Evolutionary conservation across 2,113 vertebrate species (phyloP), one percentile per base, ranked within the genome.

Genomic region (Labeo rohita): DNA sequence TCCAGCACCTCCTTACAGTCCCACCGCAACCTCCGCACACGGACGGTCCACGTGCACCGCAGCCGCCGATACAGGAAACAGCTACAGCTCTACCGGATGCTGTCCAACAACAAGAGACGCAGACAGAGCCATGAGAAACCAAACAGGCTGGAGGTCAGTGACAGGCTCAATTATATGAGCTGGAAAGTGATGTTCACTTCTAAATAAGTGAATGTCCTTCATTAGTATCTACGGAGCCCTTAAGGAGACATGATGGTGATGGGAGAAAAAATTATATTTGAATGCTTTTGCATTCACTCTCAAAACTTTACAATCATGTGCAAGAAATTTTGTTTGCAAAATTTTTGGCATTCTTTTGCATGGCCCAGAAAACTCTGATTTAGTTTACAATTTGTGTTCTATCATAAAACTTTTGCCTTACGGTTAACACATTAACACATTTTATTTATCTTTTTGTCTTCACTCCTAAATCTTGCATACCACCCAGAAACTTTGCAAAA

Each of bases 31-130:
- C 49, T 11, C 6, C 56, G 21, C 18, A 77, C 68, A 9, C 52
- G 66, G 0, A 21, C 28, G 13, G 39, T 16, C 18, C 70, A 45
- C 18, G 1, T 39, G 3, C 74, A 61, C 85, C 80, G 75, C 15
- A 86, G 45, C 6, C 82, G 76, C 36, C n/a, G 76, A 13, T 87
- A 83, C 52, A 10, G 45, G 72, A 87, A 36, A 16, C 78, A 81
- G 21, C 18, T 89, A 47, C 23, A 52, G 50, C 52, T 49, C 78
- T 85, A 87, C 78, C 78, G 49, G 43, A 80, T 72, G n/a, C 70
- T 89, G 13, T 68, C 61, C 61, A 72, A 34, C 10, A 52, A 65
- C 68, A 85, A 7, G 85, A 89, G 59, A 74, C 56, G 45, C 18
- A 47, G 10, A 36, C 34, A 52, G 50, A 7, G 36, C 13, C 18